phyloP scores from a whole-genome alignment of 2,888 invertebrate genomes.

The Pyrrhia umbra region DNA sequence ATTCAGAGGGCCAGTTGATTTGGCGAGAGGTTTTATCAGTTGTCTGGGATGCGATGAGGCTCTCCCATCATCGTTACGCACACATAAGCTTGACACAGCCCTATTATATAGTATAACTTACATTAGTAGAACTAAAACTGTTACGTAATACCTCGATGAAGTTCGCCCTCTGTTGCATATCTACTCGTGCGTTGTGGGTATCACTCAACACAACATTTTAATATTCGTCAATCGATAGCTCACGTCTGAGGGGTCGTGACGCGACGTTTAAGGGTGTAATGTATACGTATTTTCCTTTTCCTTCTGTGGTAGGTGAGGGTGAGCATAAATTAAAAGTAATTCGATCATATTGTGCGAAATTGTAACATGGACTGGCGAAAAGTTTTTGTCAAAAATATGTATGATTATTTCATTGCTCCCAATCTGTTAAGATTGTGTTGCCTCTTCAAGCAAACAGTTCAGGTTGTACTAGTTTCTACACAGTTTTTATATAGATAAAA shows the following conservation, averaged over 20 bases:
- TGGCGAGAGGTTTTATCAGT: no score
- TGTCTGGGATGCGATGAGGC: no score
- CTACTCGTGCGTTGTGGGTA: constrained; percentile 12
- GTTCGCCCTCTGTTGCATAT: neutral
- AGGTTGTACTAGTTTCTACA: no score
- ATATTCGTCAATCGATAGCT: constrained; percentile 51
- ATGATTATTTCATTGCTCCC: neutral
- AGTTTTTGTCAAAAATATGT: neutral
- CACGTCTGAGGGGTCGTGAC: constrained; percentile 16
- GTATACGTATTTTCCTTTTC: constrained; percentile 51
- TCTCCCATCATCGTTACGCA: no score
- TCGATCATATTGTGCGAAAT: constrained; percentile 13
- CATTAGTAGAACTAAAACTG: no score
- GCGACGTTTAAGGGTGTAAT: constrained; percentile 48
- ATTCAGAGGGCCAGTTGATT: no score
- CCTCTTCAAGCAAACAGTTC: no score
- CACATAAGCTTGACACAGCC: no score
- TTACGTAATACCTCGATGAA: no score
- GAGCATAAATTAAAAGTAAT: constrained; percentile 1
- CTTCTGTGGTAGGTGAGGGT: neutral
- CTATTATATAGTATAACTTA: no score
- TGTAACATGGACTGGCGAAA: neutral
- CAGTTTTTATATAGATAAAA: no score
- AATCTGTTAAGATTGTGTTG: neutral
- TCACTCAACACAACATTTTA: constrained; percentile 51